These are phyloP conservation scores for Albula glossodonta DNA, from an alignment of 2,113 vertebrate genomes.

Conservation along the genomic window DNA sequence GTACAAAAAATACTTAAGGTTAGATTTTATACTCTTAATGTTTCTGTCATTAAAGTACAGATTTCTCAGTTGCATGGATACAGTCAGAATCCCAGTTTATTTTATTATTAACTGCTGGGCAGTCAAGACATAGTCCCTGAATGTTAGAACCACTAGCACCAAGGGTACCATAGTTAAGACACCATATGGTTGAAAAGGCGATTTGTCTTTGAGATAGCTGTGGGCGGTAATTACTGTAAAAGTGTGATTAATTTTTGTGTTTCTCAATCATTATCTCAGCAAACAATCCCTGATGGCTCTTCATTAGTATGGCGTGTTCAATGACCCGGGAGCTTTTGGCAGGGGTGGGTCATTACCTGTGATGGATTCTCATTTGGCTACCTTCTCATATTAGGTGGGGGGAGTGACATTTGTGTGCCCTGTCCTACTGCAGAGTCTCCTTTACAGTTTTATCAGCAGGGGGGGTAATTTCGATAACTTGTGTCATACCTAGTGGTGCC, in stretches of 20 bases:
- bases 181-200: too few species aligned
- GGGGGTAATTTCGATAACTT: neutral
- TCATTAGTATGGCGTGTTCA: neutral
- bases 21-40: too few species aligned
- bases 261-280: conserved; percentile 1
- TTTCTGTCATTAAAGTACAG: too few species aligned
- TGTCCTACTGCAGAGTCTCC: neutral
- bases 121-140: neutral
- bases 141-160: neutral
- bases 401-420: neutral
- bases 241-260: neutral
- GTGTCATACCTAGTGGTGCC: neutral
- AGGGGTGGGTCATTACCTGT: neutral
- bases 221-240: neutral
- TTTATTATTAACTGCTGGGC: too few species aligned
- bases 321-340: too few species aligned
- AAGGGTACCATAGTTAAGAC: too few species aligned
- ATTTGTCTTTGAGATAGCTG: neutral
- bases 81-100: too few species aligned
- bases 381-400: neutral
- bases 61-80: too few species aligned
- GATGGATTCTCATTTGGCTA: neutral
- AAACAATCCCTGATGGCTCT: conserved; percentile 3
- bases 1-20: too few species aligned
- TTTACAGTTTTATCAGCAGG: neutral